Conservation (phyloP, 2,888 invertebrate species). For the Platycheirus rosarum region DNA sequence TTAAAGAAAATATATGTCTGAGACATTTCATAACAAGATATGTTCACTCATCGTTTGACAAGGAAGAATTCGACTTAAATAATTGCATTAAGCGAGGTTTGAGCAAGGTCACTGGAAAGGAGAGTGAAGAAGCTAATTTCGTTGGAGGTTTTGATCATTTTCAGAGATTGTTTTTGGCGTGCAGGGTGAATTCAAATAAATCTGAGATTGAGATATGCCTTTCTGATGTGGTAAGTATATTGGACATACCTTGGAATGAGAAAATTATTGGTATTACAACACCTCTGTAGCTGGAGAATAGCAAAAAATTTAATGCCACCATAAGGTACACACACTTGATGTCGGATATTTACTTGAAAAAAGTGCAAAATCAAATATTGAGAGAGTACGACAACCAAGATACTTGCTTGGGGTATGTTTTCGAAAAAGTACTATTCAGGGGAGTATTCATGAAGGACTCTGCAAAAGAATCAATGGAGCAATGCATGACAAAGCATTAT, state of each 20-base stretch:
- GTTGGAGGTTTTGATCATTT: not conserved
- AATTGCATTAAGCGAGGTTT: not conserved
- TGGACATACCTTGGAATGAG: not conserved
- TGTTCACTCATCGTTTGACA: not conserved
- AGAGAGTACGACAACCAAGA: not conserved
- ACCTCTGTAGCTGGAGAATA: no score
- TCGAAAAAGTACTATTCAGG: not conserved
- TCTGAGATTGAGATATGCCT: not conserved
- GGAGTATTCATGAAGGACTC: not conserved
- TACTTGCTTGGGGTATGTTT: not conserved
- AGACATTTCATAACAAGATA: not conserved
- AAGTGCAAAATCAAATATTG: not conserved
- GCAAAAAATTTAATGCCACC: not conserved
- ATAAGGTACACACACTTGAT: not conserved
- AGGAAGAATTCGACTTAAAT: not conserved
- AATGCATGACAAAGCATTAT: not conserved
- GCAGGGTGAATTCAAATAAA: not conserved
- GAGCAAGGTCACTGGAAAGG: not conserved
- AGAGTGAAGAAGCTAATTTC: not conserved
- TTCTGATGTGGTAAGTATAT: not conserved
- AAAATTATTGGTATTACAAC: not conserved
- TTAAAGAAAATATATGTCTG: not conserved
- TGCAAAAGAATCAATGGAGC: not conserved
- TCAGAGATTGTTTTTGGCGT: not conserved
- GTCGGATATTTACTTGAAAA: not conserved